These are phyloP conservation scores for Zaprionus capensis DNA, from an alignment of 1,140 invertebrate genomes.

Conservation along the genomic window DNA sequence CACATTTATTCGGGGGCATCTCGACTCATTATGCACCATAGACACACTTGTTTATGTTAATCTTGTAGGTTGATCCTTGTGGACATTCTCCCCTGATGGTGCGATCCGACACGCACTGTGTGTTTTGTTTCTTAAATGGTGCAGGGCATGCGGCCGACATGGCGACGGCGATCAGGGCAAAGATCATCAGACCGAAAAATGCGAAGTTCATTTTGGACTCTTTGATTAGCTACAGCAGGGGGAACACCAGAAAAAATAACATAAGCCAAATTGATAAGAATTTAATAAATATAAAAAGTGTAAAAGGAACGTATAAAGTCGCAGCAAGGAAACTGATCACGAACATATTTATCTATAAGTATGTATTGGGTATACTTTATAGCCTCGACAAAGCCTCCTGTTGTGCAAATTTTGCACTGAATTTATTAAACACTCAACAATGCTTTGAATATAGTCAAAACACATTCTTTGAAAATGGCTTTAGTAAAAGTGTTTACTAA, in stretches of 20 bases:
- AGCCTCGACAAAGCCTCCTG: no score
- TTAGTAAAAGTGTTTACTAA: no score
- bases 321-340: no score
- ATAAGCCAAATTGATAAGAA: neutral
- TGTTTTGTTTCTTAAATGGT: conserved; percentile 40
- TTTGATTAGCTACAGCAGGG: conserved; percentile 3
- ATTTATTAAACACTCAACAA: no score
- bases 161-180: conserved; percentile 57
- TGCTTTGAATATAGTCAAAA: no score
- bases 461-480: no score
- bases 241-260: neutral
- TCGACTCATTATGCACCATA: conserved; percentile 7
- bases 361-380: no score
- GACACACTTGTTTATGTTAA: conserved; percentile 69
- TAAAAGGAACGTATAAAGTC: neutral
- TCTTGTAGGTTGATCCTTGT: conserved; percentile 44
- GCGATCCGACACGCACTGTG: conserved; percentile 45
- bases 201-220: conserved; percentile 67
- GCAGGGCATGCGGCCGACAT: conserved; percentile 59
- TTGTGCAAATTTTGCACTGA: no score
- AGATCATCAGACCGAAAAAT: conserved; percentile 68
- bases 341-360: no score
- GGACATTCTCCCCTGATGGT: conserved; percentile 73
- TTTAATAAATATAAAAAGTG: neutral
- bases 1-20: conserved; percentile 2